Evolutionary conservation across 1,140 invertebrate species (phyloP).

Genomic region (Drosophila paulistorum): DNA sequence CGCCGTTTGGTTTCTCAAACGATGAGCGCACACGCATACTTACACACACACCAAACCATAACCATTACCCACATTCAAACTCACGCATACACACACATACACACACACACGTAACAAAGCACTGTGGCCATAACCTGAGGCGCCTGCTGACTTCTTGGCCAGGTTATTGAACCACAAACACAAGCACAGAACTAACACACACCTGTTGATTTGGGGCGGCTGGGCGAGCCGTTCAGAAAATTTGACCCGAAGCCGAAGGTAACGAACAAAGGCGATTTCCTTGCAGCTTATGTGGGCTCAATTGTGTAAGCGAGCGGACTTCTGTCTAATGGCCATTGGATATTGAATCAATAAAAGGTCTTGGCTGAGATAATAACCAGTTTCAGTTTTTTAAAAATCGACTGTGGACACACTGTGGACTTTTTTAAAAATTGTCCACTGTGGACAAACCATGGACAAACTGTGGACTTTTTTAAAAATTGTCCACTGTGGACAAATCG

Average conservation of each 20-base stretch:
- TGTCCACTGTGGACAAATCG: too few species aligned
- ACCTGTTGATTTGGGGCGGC: slow-evolving; percentile 50
- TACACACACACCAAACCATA: slow-evolving; percentile 6
- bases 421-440: too few species aligned
- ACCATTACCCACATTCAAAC: not conserved
- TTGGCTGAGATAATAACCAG: not conserved
- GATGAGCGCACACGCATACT: slow-evolving; percentile 37
- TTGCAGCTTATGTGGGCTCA: slow-evolving; percentile 59
- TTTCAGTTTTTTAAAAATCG: too few species aligned
- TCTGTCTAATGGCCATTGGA: slow-evolving; percentile 55
- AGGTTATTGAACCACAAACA: slow-evolving; percentile 72
- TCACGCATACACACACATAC: slow-evolving; percentile 2
- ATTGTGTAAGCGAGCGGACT: slow-evolving; percentile 52
- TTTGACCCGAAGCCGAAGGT: slow-evolving; percentile 42
- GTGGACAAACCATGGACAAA: too few species aligned
- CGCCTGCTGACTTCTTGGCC: slow-evolving; percentile 49
- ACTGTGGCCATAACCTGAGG: slow-evolving; percentile 18
- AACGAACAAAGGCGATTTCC: slow-evolving; percentile 50
- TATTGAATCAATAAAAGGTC: slow-evolving; percentile 46
- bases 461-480: too few species aligned
- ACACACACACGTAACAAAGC: slow-evolving; percentile 13
- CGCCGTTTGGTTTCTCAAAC: slow-evolving; percentile 44
- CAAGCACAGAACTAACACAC: slow-evolving; percentile 32
- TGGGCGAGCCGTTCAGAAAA: slow-evolving; percentile 28
- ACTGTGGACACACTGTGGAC: too few species aligned